Evolutionary conservation across 2,888 invertebrate species (phyloP).

Genomic region (Scaptomyza flava): DNA sequence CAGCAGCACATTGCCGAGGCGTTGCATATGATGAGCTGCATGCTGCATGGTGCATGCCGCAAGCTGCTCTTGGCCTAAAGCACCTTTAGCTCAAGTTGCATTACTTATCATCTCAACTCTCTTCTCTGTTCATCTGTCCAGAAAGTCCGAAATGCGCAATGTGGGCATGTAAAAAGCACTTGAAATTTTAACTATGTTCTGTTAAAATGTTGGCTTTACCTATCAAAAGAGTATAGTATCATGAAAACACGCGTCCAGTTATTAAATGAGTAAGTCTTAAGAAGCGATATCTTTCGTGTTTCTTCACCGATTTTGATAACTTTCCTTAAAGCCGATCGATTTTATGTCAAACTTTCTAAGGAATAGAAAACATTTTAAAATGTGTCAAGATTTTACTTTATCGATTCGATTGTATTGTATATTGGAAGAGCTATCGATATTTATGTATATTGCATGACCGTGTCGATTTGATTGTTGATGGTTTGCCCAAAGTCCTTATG

Average conservation of each 20-base stretch:
- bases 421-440: no score
- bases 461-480: background rate
- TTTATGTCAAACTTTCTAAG: no score
- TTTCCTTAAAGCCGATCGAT: no score
- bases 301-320: no score
- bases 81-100: slow-evolving; percentile 28
- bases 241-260: no score
- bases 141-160: background rate
- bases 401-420: no score
- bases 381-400: no score
- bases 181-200: slow-evolving; percentile 4
- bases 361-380: no score
- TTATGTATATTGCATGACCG: no score
- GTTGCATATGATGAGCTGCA: slow-evolving; percentile 54
- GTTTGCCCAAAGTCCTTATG: background rate
- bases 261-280: no score
- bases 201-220: background rate
- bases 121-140: background rate
- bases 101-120: background rate
- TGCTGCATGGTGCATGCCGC: background rate
- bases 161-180: slow-evolving; percentile 6
- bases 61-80: slow-evolving; percentile 20
- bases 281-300: no score
- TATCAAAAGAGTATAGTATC: no score
- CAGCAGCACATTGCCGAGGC: slow-evolving; percentile 40